Evolutionary conservation across 2,797 vertebrate species (phyloP), one percentile per base, ranked within the genome.

Genomic region (Eleutherodactylus coqui): DNA sequence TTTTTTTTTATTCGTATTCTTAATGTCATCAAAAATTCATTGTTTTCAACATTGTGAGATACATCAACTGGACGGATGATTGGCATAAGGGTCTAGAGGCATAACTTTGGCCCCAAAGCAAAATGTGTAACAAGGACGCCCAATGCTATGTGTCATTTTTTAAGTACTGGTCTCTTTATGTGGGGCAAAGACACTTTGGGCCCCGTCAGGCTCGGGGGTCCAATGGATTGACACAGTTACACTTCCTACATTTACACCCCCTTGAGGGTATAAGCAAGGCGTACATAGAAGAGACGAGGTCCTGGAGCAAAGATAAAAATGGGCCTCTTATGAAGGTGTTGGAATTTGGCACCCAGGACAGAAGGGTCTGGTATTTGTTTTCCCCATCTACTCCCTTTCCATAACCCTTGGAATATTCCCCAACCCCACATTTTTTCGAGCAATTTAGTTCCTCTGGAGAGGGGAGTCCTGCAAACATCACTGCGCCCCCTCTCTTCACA

Each of bases 1-100:
- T 60, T 29, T 75, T 79, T 73, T 75, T 83, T 77, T 17, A n/a
- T 64, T 55, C 75, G 47, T 70, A 47, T 82, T 82, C 47, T 14
- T 82, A 72, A 47, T 53, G 43, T 80, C 19, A 47, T 73, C 55
- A 75, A n/a, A 81, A 64, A 75, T 62, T 62, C 34, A 64, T 38
- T 34, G 45, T 47, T 29, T 75, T 49, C n/a, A 75, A 27, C 79
- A 69, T 32, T 10, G n/a, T 62, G 27, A 47, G 60, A 67, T 21
- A 21, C 29, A 81, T 79, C 4, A 49, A 21, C 17, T 49, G 17
- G 7, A 67, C 24, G 5, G 7, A 29, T 45, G 24, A 79, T 38
- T 9, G 2, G 17, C 29, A n/a, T 45, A 13, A n/a, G 9, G 27
- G 27, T 75, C n/a, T 47, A 49, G 38, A 41, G 38, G 34, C 0